Percentiles rank a stretch among this genome's conserved stretches.
Conservation (phyloP, 1,140 invertebrate species). For the Brachionus manjavacas region DNA sequence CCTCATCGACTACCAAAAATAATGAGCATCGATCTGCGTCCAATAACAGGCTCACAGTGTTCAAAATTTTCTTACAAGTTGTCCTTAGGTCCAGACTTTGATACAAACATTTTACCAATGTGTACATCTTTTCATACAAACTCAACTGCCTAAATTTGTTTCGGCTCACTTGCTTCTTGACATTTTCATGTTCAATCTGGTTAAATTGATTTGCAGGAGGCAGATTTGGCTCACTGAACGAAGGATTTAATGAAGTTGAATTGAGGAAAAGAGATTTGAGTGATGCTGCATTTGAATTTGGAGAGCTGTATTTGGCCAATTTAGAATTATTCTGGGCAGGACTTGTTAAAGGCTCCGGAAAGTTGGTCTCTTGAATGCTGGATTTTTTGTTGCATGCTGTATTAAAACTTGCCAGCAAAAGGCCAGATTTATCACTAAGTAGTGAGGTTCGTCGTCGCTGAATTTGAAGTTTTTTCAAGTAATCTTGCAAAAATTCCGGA, state of each 20-base stretch:
- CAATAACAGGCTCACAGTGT: slow-evolving; percentile 83
- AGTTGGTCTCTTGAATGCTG: slow-evolving; percentile 49
- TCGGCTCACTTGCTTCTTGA: slow-evolving; percentile 52
- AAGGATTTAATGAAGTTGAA: background rate
- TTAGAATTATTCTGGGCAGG: slow-evolving; percentile 88
- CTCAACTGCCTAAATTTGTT: slow-evolving; percentile 79
- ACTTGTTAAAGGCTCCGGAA: slow-evolving; percentile 25
- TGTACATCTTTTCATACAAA: slow-evolving; percentile 89
- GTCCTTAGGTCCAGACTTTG: slow-evolving; percentile 87
- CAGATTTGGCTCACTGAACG: slow-evolving; percentile 20
- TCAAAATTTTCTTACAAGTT: slow-evolving; percentile 88
- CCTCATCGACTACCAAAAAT: slow-evolving; percentile 76
- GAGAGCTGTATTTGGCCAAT: slow-evolving; percentile 75
- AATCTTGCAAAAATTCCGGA: slow-evolving; percentile 86
- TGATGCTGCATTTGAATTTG: slow-evolving; percentile 14
- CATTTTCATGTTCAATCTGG: slow-evolving; percentile 45
- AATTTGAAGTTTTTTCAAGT: slow-evolving; percentile 81
- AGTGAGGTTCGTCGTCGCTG: slow-evolving; percentile 46
- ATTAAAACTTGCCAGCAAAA: slow-evolving; percentile 52
- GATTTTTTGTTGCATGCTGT: slow-evolving; percentile 48
- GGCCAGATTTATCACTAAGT: slow-evolving; percentile 57
- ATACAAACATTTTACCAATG: slow-evolving; percentile 91
- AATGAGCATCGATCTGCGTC: slow-evolving; percentile 86
- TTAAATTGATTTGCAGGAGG: background rate
- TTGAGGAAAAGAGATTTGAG: background rate